Evolutionary conservation across 1,140 invertebrate species (phyloP), one percentile per base, ranked within the genome.

Genomic region (Temnothorax longispinosus): DNA sequence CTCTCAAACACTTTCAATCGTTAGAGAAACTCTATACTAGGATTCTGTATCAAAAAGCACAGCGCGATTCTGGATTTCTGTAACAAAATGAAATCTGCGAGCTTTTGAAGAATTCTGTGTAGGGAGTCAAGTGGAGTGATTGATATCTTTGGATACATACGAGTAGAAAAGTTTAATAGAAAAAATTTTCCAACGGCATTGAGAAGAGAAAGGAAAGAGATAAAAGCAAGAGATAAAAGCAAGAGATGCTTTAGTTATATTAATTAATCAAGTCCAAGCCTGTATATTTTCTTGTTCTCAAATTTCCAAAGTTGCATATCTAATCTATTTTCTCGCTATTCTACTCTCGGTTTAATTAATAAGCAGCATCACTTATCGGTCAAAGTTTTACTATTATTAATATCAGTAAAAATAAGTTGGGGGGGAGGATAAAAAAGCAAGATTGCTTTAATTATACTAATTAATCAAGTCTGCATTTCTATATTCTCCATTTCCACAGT

Each of bases 21-120:
- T 81, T 54, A 27, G 6, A 69, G 47, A 54, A 81, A 81, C 35
- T 81, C 35, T 71, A 54, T 18, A 71, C 13, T 35, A 32, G 32
- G n/a, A n/a, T 71, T 81, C 35, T 71, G 6, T 54, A 41, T 52
- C 50, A 27, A 21, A 69, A 41, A 71, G 47, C n/a, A 38, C 60
- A 71, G 47, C n/a, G 35, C 60, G 56, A 44, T 47, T 77, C 27
- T 21, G 38, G 15, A 27, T 7, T 71, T 27, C 10, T 41, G 50
- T 72, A 44, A 71, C 27, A 21, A 80, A 81, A 5, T 71, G 50
- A 41, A 69, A 69, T 15, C 47, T 54, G 15, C 35, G 15, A 56
- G 38, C 65, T 41, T 81, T 47, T 44, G 15, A 35, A 44, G n/a
- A 44, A 56, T 56, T 54, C 13, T 54, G 44, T 8, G 1, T 18